phyloP scores from a whole-genome alignment of 2,888 invertebrate species.

The Entomobrya proxima region DNA sequence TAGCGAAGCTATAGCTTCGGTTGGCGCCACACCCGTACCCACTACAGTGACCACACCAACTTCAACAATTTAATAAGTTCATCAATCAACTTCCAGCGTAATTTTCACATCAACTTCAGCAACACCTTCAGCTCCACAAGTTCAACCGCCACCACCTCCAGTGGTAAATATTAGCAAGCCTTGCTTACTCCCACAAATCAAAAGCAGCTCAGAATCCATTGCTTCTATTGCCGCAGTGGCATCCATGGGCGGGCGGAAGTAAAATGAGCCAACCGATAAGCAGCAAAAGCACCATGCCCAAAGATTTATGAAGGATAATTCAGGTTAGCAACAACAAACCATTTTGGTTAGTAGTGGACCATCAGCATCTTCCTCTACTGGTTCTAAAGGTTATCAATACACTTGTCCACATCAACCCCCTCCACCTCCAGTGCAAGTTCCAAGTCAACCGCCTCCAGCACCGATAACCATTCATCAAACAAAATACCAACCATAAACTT shows the following conservation, averaged over 20 bases:
- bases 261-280: neutral
- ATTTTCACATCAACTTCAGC: constrained; percentile 39
- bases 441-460: no score
- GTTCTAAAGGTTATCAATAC: no score
- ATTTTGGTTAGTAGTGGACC: no score
- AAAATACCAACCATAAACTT: no score
- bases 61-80: constrained; percentile 4
- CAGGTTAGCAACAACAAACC: no score
- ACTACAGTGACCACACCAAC: constrained; percentile 58
- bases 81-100: neutral
- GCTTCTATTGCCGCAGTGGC: constrained; percentile 61
- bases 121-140: neutral
- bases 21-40: constrained; percentile 43
- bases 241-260: constrained; percentile 22
- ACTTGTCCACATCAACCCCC: constrained; percentile 6
- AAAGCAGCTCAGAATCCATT: constrained; percentile 53
- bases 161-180: neutral
- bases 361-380: no score
- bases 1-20: constrained; percentile 54
- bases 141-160: neutral
- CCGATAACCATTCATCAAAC: no score
- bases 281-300: constrained; percentile 20
- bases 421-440: constrained; percentile 37
- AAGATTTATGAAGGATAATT: constrained; percentile 59
- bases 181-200: neutral